phyloP scores from a whole-genome alignment of 2,113 vertebrate genomes.

The Tonatia bakeri region DNA sequence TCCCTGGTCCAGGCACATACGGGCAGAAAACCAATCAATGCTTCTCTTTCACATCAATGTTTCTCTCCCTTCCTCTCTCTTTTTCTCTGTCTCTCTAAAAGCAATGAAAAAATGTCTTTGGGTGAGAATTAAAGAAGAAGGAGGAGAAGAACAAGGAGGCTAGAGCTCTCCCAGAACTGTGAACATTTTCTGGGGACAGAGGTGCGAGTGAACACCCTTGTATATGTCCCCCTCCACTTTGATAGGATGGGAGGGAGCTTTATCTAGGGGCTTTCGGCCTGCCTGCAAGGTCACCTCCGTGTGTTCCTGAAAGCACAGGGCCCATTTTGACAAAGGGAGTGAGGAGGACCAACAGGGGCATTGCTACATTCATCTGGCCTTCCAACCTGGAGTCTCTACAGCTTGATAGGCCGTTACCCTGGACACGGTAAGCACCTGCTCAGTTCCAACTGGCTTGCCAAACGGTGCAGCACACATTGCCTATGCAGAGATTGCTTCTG shows the following conservation, averaged over 20 bases:
- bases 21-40: too few species aligned
- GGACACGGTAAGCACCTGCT: not conserved
- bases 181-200: not conserved
- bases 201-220: not conserved
- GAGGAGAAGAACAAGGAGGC: not conserved
- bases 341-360: too few species aligned
- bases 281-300: not conserved
- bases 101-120: too few species aligned
- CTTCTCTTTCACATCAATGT: too few species aligned
- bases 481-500: not conserved
- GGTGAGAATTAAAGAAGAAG: too few species aligned
- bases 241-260: not conserved
- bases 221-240: not conserved
- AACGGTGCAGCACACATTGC: not conserved
- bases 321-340: not conserved
- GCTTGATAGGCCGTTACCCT: not conserved
- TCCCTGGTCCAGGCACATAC: too few species aligned
- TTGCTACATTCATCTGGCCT: not conserved
- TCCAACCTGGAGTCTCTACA: not conserved
- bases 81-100: too few species aligned
- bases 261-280: not conserved
- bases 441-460: not conserved
- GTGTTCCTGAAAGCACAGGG: not conserved
- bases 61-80: too few species aligned
- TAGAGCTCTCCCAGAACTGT: not conserved